These are phyloP conservation scores for Odontocolon sp. DNA, from an alignment of 2,888 invertebrate species.

Conservation along the genomic window DNA sequence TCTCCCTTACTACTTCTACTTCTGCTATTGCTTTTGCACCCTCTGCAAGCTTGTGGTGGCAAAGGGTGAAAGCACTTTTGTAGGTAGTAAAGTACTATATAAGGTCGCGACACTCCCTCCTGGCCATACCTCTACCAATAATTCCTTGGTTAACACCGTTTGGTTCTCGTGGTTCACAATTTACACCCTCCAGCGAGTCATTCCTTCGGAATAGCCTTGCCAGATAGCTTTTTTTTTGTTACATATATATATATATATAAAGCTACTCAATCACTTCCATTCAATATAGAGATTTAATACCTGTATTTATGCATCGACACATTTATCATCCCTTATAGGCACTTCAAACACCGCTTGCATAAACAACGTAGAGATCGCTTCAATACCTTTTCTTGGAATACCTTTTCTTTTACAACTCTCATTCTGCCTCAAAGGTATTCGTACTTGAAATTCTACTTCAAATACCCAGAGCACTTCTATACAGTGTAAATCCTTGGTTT, in stretches of 20 bases:
- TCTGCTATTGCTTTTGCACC: slow-evolving; percentile 39
- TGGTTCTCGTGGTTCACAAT: slow-evolving; percentile 4
- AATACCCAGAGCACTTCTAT: no score
- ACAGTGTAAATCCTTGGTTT: no score
- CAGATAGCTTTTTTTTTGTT: neutral
- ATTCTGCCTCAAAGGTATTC: no score
- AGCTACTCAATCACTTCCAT: slow-evolving; percentile 30
- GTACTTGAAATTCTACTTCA: no score
- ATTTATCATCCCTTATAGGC: no score
- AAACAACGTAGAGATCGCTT: no score
- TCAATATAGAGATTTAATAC: neutral
- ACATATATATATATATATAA: no score
- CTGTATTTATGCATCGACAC: no score
- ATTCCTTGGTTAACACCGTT: neutral
- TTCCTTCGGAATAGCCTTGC: neutral
- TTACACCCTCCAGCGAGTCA: slow-evolving; percentile 5
- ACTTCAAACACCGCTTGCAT: no score
- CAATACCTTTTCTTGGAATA: no score
- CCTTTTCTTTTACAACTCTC: no score
- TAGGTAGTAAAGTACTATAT: slow-evolving; percentile 9
- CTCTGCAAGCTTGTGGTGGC: slow-evolving; percentile 51
- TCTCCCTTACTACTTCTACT: slow-evolving; percentile 40
- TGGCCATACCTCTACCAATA: slow-evolving; percentile 22
- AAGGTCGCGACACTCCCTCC: slow-evolving; percentile 35
- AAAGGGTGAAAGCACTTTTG: slow-evolving; percentile 46